A percentile compares a stretch with the other conserved stretches of the same genome.
Conservation (phyloP, 1,140 invertebrate species). For the Anoplophora glabripennis region DNA sequence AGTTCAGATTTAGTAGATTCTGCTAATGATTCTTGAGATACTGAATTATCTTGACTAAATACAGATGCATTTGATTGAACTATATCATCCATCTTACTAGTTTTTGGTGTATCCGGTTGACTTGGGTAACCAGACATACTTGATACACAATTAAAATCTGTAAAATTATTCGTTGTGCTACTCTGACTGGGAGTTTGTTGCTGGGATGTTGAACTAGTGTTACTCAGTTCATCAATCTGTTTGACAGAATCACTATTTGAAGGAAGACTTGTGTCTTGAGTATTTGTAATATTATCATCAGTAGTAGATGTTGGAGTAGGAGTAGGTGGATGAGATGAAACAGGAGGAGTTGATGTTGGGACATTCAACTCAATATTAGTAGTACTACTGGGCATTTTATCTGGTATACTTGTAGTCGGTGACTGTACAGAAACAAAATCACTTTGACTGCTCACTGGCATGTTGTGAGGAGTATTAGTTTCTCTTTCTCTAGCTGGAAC, state of each 20-base stretch:
- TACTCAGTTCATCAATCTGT: slow-evolving; percentile 38
- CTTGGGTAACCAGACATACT: slow-evolving; percentile 44
- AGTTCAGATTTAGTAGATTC: slow-evolving; percentile 35
- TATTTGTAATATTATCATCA: slow-evolving; percentile 44
- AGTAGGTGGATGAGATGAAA: slow-evolving; percentile 48
- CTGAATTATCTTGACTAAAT: slow-evolving; percentile 42
- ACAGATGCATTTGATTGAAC: slow-evolving; percentile 40
- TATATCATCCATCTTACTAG: slow-evolving; percentile 48
- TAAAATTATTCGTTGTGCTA: slow-evolving; percentile 41
- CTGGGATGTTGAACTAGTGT: slow-evolving; percentile 29
- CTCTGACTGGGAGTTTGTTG: slow-evolving; percentile 38
- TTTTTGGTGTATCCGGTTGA: slow-evolving; percentile 46
- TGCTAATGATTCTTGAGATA: slow-evolving; percentile 38
- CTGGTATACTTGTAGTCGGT: slow-evolving; percentile 45
- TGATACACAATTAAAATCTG: slow-evolving; percentile 43
- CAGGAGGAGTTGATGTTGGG: slow-evolving; percentile 35
- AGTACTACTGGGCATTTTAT: slow-evolving; percentile 47
- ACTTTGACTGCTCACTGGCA: slow-evolving; percentile 41
- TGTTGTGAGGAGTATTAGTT: slow-evolving; percentile 27
- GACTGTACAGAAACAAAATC: slow-evolving; percentile 42
- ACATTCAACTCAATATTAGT: slow-evolving; percentile 42
- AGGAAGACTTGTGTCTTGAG: slow-evolving; percentile 43
- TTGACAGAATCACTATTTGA: slow-evolving; percentile 41
- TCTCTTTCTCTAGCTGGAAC: slow-evolving; percentile 21
- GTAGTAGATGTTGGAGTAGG: slow-evolving; percentile 48